Evolutionary conservation across 2,888 invertebrate genomes (phyloP), one percentile per base, ranked within the genome.

Genomic region (Pammene fasciana): DNA sequence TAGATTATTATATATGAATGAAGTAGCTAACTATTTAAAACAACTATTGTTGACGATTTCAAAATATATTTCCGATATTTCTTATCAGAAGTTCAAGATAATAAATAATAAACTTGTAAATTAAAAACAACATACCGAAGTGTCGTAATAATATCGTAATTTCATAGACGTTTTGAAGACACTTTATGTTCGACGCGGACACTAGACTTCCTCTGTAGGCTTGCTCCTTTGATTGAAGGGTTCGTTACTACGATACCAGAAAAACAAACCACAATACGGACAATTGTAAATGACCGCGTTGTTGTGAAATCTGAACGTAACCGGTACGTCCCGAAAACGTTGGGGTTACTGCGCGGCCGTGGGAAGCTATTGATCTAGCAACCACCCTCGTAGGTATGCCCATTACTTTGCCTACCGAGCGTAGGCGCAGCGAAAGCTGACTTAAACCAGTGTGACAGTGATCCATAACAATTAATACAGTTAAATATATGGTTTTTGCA

Each of bases 91-190:
- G 26, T 26, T 26, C 26, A 26, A 26, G 2, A 26, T 1, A 26
- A 26, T 26, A 26, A 26, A 3, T 26, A 38, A 6, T 26, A 38
- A 6, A 38, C 6, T 0, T 38, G 38, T 9, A 38, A 38, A 11
- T 18, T 18, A 0, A 5, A 18, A 50, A 50, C 5, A 43, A 89
- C 91, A 76, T 83, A 92, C 92, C 88, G 91, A 85, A 65, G 90
- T 84, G 77, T 92, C 92, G 79, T 92, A 92, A 80, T 86, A 92
- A 77, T 92, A 90, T 75, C 86, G 81, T 73, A 92, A 82, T 86
- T 87, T 89, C 90, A 91, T 90, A 79, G 82, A 89, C 82, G 66
- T 79, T 73, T 62, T 73, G 65, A 68, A 72, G 73, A 74, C 26
- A 26, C 26, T 26, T 26, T 60, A 13, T 38, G 48, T 34, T 67